Percentiles rank a stretch among this genome's conserved stretches.
Evolutionary conservation across 2,888 invertebrate species (phyloP).

Genomic region (Bursaphelenchus okinawaensis): DNA sequence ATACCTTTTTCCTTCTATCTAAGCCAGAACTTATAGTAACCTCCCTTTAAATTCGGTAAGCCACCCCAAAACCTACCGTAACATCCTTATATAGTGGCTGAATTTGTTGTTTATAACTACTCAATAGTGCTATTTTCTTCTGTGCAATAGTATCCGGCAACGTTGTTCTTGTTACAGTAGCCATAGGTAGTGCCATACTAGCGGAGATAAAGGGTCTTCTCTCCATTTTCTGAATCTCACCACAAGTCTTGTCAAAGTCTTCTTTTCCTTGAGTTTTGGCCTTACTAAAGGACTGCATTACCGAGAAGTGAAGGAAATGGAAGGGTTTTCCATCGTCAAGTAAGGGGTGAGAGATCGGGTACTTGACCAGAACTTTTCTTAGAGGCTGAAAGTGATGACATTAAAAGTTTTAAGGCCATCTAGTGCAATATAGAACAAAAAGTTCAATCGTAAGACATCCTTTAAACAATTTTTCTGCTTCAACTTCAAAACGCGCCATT

Average conservation of each 20-base stretch:
- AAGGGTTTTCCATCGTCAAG: constrained; percentile 73
- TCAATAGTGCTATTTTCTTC: constrained; percentile 4
- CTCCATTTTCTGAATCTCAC: constrained; percentile 8
- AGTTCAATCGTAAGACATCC: too few relatives aligned
- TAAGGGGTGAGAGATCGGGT: constrained; percentile 82
- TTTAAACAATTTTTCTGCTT: too few relatives aligned
- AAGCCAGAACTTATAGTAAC: too few relatives aligned
- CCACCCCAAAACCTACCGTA: not conserved
- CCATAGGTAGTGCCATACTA: not conserved
- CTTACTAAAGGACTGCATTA: not conserved
- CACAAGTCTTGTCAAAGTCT: constrained; percentile 18
- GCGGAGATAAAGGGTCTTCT: not conserved
- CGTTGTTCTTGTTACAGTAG: not conserved
- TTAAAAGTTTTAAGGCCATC: too few relatives aligned
- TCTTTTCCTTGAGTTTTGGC: constrained; percentile 2
- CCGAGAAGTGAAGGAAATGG: not conserved
- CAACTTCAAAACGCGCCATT: too few relatives aligned
- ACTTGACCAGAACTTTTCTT: constrained; percentile 79
- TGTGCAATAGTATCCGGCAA: not conserved
- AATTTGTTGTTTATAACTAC: constrained; percentile 4
- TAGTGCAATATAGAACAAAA: too few relatives aligned
- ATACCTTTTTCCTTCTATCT: too few relatives aligned
- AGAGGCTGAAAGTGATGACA: constrained; percentile 75
- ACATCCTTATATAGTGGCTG: not conserved
- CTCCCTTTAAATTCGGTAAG: not conserved